Evolutionary conservation across 2,888 invertebrate genomes (phyloP), one percentile per base, ranked within the genome.

Genomic region (Lottia scabra): DNA sequence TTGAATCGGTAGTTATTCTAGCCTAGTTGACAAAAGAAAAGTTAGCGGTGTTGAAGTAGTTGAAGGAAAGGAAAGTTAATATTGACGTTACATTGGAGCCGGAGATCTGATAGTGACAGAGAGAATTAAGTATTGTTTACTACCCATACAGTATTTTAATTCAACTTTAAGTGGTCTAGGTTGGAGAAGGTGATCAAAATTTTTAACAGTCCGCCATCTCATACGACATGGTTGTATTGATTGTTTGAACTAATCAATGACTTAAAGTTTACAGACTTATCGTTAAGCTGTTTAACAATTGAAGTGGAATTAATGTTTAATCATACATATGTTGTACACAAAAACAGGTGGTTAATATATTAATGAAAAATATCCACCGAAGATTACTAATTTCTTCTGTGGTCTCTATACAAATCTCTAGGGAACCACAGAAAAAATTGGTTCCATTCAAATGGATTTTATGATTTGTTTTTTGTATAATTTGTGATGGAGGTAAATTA

Each of bases 281-380:
- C 56, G 23, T 56, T 23, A 56, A 56, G 56, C 56, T 56, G 56
- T 56, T 56, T 56, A 23, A 56, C 56, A 56, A 56, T 56, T 56
- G 56, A 56, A 23, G 56, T 56, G 56, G 56, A 56, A 56, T 56
- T 56, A 56, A 56, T 56, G 56, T 56, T 56, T 56, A 23, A 56
- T 23, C 56, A 56, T 56, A 56, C 23, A 56, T 13, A 56, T 56
- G 23, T 56, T 19, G 19, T 23, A 23, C 23, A 56, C 56, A 19
- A 56, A 23, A 23, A 23, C 56, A 56, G 56, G 56, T 56, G 56
- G 19, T 56, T 19, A 13, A 56, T 56, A 56, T 56, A 23, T 56
- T 56, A 56, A 56, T 23, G 23, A 19, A 56, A 56, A 56, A 19
- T 23, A 23, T 19, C 10, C 19, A 23, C 19, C 19, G 13, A 56